phyloP scores from a whole-genome alignment of 2,113 vertebrate genomes.

The Hippocampus mohnikei region DNA sequence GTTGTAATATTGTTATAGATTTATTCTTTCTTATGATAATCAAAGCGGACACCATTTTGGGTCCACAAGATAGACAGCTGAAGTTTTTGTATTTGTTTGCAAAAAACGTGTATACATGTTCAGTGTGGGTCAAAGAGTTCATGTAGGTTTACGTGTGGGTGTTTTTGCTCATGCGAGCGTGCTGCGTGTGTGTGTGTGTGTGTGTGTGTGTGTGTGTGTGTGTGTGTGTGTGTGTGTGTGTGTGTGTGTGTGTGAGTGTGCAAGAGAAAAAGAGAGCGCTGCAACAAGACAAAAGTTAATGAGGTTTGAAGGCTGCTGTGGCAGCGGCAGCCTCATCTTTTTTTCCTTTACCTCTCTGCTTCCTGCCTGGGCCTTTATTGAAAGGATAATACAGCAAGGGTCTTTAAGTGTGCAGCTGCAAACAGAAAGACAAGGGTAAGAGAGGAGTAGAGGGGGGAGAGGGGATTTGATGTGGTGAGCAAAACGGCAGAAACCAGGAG shows the following conservation, averaged over 20 bases:
- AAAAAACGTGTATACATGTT: slow-evolving; percentile 15
- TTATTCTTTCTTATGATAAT: not conserved
- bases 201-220: slow-evolving; percentile 2
- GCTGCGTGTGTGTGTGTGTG: slow-evolving; percentile 5
- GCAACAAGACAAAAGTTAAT: slow-evolving; percentile 76
- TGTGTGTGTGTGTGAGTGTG: slow-evolving; percentile 3
- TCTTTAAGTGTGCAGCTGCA: slow-evolving; percentile 75
- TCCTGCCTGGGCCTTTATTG: slow-evolving; percentile 69
- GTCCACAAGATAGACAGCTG: slow-evolving; percentile 23
- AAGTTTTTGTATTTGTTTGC: slow-evolving; percentile 1
- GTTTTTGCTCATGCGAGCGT: slow-evolving; percentile 12
- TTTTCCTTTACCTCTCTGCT: slow-evolving; percentile 64
- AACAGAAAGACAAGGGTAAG: slow-evolving; percentile 54
- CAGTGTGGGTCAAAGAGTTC: slow-evolving; percentile 11
- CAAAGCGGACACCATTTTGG: slow-evolving; percentile 14
- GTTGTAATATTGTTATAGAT: too few relatives aligned
- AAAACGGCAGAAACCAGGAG: slow-evolving; percentile 5
- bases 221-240: slow-evolving; percentile 1
- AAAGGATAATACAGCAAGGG: slow-evolving; percentile 69
- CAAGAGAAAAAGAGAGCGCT: slow-evolving; percentile 36
- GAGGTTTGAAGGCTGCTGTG: slow-evolving; percentile 72
- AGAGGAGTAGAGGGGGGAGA: slow-evolving; percentile 22
- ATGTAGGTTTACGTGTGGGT: slow-evolving; percentile 18
- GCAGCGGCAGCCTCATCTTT: slow-evolving; percentile 64
- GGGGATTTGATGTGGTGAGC: slow-evolving; percentile 19